Base-by-base conservation (phyloP, 1,140 invertebrate genomes). In the Nebria ingens region DNA sequence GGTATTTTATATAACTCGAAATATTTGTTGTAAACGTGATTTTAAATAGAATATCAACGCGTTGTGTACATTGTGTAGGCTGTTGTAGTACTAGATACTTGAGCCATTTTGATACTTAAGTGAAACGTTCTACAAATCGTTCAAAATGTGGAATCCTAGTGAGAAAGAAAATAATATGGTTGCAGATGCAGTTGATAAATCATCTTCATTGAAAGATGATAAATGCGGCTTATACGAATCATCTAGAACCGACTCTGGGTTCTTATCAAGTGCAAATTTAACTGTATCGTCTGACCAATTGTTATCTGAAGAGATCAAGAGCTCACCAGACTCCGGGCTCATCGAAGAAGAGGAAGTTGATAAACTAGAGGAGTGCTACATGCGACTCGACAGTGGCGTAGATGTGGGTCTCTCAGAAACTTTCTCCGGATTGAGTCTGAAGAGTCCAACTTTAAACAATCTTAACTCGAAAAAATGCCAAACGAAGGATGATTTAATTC, bases 181-280 rank as follows among this genome's bases (percentile, higher is more conserved):
- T 65, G 52, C 64, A 67, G 65, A 65, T 62, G 59, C 57, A 22
- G 58, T 54, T 52, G 63, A 64, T 54, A 12, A 9, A 4, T 45
- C 40, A 11, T 9, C 9, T 4, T 11, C 56, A 19, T 58, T 34
- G 40, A 62, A 60, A 17, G 60, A 65, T 51, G 62, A 65, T 25
- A 64, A 65, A 57, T 59, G n/a, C 49, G 56, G 51, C 34, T 49
- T 58, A 11, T 64, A 59, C 59, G 65, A 66, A 34, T 58, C 56
- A 25, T 66, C 62, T 21, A 62, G 45, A 50, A 56, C 57, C 19
- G 73, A 74, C 53, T 80, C 77, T 38, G 79, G 80, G 2, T 81
- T 81, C 62, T 59, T 81, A 12, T 81, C 79, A 2, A 72, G 75
- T 55, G 71, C 69, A 17, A 76, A 76, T 64, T 58, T 75, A 17